phyloP scores from a whole-genome alignment of 1,140 invertebrate genomes.

The Drosophila lacteicornis region DNA sequence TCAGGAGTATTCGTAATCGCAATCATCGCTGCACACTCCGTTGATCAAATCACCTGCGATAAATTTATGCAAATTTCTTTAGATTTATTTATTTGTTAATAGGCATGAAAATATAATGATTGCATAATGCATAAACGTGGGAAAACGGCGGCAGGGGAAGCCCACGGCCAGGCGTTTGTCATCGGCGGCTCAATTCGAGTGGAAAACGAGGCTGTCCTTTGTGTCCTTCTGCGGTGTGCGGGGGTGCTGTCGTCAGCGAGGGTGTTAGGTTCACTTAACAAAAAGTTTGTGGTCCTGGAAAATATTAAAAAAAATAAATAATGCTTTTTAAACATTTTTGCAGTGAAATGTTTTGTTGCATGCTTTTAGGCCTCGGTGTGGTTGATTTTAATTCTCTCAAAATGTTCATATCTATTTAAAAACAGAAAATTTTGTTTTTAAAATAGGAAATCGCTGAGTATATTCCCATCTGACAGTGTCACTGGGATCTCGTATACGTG shows the following conservation, averaged over 20 bases:
- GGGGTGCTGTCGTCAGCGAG: background rate
- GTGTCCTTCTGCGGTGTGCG: slow-evolving; percentile 6
- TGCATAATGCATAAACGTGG: slow-evolving; percentile 53
- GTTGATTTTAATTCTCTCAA: too few relatives aligned
- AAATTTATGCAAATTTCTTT: slow-evolving; percentile 65
- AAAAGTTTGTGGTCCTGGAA: background rate
- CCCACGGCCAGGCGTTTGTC: slow-evolving; percentile 27
- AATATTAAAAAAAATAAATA: background rate
- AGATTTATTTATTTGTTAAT: slow-evolving; percentile 67
- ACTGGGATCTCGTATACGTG: background rate
- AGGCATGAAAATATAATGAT: slow-evolving; percentile 77
- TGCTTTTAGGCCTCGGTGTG: too few relatives aligned
- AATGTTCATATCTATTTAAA: too few relatives aligned
- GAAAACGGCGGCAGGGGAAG: background rate
- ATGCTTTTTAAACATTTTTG: background rate
- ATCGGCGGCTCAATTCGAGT: slow-evolving; percentile 63
- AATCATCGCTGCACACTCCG: slow-evolving; percentile 42
- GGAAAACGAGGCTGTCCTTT: slow-evolving; percentile 64
- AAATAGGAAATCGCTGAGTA: background rate
- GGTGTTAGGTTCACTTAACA: background rate
- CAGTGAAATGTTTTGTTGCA: too few relatives aligned
- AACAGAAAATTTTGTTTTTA: background rate
- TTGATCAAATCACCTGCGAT: slow-evolving; percentile 69
- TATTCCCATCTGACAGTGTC: background rate
- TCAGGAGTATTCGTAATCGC: slow-evolving; percentile 6